Base-by-base conservation (phyloP, 2,113 vertebrate species). In the Oryzias curvinotus region DNA sequence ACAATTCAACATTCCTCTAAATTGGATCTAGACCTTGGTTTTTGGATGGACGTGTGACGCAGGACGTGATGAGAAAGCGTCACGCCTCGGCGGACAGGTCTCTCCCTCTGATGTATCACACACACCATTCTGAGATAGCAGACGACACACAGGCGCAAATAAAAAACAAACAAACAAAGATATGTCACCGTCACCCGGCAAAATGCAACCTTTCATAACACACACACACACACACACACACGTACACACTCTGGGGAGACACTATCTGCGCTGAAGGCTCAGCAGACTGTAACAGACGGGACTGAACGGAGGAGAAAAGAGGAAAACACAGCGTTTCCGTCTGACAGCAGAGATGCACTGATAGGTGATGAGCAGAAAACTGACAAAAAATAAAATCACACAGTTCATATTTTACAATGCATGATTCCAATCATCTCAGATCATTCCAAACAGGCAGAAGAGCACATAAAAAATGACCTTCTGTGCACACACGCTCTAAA, bases 241-340 rank as follows among this genome's bases (percentile, higher is more conserved):
- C n/a, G n/a, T 52, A 60, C 36, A 46, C 49, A 64, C 50, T 59
- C 56, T 69, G 57, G 36, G 63, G 71, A 75, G 79, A 86, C 82
- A 69, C 80, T 88, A 89, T 90, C 88, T 87, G 43, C n/a, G 44
- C 65, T 67, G 68, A 43, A 65, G 78, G 84, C 81, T 82, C 81
- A 90, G 68, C 75, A 88, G 88, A 90, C 85, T 88, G 88, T 88
- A 83, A 89, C 87, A 85, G 84, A 88, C 78, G 55, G 78, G 83
- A 75, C 84, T 74, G 78, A 78, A 81, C 61, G 62, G 71, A 77
- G 82, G 66, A 85, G 82, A 80, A 87, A 88, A 84, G 52, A 62
- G 64, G 78, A 79, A 74, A 87, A 77, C 60, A 12, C 46, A 68
- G 61, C 41, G 57, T 78, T 76, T 80, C 57, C 1, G 26, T 62